Evolutionary conservation across 1,140 invertebrate species (phyloP).

Genomic region (Papilio glaucus): DNA sequence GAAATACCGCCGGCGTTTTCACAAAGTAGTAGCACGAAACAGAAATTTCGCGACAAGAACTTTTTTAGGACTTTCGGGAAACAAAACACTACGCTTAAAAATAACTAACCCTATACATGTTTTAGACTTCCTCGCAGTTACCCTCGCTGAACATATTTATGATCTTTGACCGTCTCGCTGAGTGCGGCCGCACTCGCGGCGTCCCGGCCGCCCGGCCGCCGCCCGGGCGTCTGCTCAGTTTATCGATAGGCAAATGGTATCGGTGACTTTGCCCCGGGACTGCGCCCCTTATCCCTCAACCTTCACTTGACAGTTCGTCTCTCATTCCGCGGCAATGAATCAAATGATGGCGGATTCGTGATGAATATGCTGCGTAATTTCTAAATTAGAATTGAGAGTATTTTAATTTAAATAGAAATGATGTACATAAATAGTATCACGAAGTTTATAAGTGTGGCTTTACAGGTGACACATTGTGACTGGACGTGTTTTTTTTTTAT

Average conservation of each 20-base stretch:
- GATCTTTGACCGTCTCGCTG: slow-evolving; percentile 10
- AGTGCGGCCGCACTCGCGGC: slow-evolving; percentile 5
- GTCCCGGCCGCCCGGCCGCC: background rate
- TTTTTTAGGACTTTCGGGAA: too few relatives aligned
- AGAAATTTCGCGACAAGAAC: background rate
- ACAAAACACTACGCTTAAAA: background rate
- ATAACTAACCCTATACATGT: background rate
- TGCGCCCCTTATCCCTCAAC: slow-evolving; percentile 24
- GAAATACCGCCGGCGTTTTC: background rate
- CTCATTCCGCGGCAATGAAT: background rate
- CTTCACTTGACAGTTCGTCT: slow-evolving; percentile 32
- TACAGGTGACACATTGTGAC: too few relatives aligned
- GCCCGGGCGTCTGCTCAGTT: slow-evolving; percentile 22
- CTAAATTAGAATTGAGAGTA: background rate
- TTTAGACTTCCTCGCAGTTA: slow-evolving; percentile 2
- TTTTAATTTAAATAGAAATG: background rate
- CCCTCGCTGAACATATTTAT: background rate
- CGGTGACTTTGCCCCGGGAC: slow-evolving; percentile 35
- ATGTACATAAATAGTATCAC: background rate
- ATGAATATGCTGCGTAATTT: background rate
- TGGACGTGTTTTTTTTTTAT: too few relatives aligned
- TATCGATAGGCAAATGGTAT: slow-evolving; percentile 33
- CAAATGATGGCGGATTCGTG: background rate
- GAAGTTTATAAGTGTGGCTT: background rate
- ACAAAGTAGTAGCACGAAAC: background rate